Percentiles rank a stretch among this genome's conserved stretches.
phyloP scores from a whole-genome alignment of 1,140 invertebrate species.

The Halictus rubicundus region DNA sequence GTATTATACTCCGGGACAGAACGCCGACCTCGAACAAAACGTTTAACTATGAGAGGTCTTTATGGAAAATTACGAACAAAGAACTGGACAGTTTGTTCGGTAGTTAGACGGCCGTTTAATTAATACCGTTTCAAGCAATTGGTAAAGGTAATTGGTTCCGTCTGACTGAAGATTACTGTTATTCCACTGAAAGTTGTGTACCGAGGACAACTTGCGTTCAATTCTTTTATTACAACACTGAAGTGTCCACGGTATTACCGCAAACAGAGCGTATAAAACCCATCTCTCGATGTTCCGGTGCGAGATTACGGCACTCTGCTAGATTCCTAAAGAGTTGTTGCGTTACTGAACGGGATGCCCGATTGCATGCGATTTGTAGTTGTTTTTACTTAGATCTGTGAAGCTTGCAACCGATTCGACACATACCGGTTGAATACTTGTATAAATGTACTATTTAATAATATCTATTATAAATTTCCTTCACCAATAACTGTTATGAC shows the following conservation, averaged over 20 bases:
- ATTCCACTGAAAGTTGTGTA: background rate
- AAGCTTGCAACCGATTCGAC: too few species aligned
- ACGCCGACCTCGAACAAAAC: background rate
- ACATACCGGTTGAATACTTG: too few species aligned
- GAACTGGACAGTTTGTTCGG: background rate
- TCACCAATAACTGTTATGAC: too few species aligned
- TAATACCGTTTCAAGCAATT: background rate
- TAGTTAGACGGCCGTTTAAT: background rate
- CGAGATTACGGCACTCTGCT: conserved; percentile 14
- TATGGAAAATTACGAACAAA: background rate
- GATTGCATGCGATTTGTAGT: background rate
- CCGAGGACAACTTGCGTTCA: background rate
- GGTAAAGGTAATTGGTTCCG: background rate
- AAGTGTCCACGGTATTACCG: background rate
- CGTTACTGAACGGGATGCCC: conserved; percentile 14
- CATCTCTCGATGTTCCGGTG: conserved; percentile 34
- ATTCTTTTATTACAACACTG: background rate
- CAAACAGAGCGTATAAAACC: conserved; percentile 28
- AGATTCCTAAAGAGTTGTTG: conserved; percentile 25
- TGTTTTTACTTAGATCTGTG: too few species aligned
- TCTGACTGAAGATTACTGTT: background rate
- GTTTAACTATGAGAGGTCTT: background rate
- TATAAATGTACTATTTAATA: too few species aligned
- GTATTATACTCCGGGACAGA: too few species aligned
- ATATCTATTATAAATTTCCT: too few species aligned